These are phyloP conservation scores for Conops quadrifasciatus DNA, from an alignment of 2,888 invertebrate species.

Conservation along the genomic window DNA sequence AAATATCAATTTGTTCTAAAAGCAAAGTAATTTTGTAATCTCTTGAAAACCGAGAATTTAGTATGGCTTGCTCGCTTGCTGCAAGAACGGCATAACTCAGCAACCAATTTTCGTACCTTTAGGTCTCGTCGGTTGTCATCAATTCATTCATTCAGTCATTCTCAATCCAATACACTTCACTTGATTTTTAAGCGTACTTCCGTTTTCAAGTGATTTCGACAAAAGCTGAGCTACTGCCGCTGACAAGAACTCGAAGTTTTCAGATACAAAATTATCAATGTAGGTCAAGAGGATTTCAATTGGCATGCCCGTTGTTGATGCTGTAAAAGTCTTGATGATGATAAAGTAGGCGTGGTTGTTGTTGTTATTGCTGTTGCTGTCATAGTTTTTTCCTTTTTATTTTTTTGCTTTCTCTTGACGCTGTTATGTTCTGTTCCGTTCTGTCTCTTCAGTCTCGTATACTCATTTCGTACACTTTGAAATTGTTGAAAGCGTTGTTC, in stretches of 20 bases:
- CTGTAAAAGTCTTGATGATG: no score
- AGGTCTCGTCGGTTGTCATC: background rate
- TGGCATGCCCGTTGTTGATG: background rate
- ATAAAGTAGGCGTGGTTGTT: background rate
- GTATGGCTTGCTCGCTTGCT: no score
- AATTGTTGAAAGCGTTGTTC: no score
- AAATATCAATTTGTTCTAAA: no score
- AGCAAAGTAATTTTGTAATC: no score
- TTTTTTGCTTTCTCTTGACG: background rate
- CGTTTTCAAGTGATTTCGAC: constrained; percentile 24
- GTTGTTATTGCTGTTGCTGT: background rate
- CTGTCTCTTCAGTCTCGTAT: no score
- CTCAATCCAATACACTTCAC: background rate
- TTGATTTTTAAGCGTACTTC: background rate
- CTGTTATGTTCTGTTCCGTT: no score
- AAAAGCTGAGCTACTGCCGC: constrained; percentile 7
- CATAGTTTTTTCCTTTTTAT: background rate
- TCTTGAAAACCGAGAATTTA: no score
- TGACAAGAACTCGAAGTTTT: constrained; percentile 20
- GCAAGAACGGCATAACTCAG: no score
- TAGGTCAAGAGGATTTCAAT: constrained; percentile 23
- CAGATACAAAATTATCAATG: constrained; percentile 11
- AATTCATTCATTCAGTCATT: background rate
- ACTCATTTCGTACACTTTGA: no score
- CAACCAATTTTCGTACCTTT: no score